These are phyloP conservation scores for Cremastobaeus sp. DNA, from an alignment of 2,888 invertebrate genomes.

Conservation along the genomic window DNA sequence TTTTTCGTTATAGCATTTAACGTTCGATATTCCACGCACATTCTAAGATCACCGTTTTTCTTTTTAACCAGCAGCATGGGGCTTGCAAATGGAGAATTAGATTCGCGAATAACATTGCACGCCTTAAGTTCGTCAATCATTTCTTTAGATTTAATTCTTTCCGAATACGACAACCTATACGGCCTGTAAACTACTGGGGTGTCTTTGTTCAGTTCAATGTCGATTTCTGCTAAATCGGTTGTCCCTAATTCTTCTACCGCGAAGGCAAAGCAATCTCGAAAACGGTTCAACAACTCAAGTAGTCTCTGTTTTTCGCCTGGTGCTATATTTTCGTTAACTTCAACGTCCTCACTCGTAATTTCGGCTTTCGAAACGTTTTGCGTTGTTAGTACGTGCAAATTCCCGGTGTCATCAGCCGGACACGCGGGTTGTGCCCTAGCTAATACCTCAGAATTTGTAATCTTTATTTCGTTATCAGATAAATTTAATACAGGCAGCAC, in stretches of 20 bases:
- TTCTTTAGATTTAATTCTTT: conserved; percentile 53
- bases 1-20: conserved; percentile 65
- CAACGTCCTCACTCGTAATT: too few relatives aligned
- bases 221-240: conserved; percentile 49
- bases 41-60: conserved; percentile 63
- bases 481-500: not conserved
- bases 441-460: too few relatives aligned
- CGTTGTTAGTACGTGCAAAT: too few relatives aligned
- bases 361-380: too few relatives aligned
- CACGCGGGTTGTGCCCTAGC: too few relatives aligned
- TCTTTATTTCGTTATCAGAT: not conserved
- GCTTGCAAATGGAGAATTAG: conserved; percentile 37
- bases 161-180: conserved; percentile 50
- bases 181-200: conserved; percentile 58
- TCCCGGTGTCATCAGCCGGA: too few relatives aligned
- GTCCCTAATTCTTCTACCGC: conserved; percentile 18
- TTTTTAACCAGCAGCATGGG: conserved; percentile 65
- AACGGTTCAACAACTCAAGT: conserved; percentile 11
- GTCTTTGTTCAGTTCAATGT: conserved; percentile 48
- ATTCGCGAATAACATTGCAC: conserved; percentile 58
- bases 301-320: too few relatives aligned
- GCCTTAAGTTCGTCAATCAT: conserved; percentile 55
- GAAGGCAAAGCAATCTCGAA: conserved; percentile 15
- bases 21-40: conserved; percentile 66
- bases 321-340: too few relatives aligned